These are phyloP conservation scores for Emydura subglobosa DNA, from an alignment of 2,113 vertebrate species.

Conservation along the genomic window DNA sequence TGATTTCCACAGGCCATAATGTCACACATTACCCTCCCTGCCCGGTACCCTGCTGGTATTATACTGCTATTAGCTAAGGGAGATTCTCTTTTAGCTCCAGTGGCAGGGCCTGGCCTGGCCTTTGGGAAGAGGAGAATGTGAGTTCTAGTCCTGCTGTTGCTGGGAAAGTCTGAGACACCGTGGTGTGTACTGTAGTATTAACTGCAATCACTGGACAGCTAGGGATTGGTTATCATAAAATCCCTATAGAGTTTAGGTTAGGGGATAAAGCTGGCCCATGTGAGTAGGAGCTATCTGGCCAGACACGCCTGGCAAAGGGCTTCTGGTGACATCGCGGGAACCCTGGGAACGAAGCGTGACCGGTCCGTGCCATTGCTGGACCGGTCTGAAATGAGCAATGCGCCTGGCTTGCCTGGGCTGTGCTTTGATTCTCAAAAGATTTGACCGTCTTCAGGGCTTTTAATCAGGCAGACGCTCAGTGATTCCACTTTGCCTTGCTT, in stretches of 20 bases:
- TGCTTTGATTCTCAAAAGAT: not conserved
- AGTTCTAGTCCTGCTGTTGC: not conserved
- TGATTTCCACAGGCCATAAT: not conserved
- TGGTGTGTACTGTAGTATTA: not conserved
- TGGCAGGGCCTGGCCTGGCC: not conserved
- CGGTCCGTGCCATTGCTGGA: no score
- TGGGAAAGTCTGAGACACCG: not conserved
- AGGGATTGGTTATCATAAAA: not conserved
- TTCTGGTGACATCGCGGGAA: no score
- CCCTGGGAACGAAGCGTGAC: not conserved
- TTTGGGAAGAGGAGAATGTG: not conserved
- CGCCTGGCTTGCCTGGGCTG: not conserved
- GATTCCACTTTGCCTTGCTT: not conserved
- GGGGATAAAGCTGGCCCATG: not conserved
- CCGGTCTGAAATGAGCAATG: not conserved
- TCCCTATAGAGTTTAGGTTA: not conserved
- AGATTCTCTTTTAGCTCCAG: not conserved
- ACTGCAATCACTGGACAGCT: not conserved
- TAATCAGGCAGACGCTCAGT: not conserved
- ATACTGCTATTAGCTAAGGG: not conserved
- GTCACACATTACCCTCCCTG: not conserved
- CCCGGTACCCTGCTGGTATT: not conserved
- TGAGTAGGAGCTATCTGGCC: not conserved
- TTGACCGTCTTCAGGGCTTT: not conserved
- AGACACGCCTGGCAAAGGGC: not conserved